A percentile compares a stretch with the other conserved stretches of the same genome.
phyloP scores from a whole-genome alignment of 2,888 invertebrate species.

The Siphonodentalium dalli region DNA sequence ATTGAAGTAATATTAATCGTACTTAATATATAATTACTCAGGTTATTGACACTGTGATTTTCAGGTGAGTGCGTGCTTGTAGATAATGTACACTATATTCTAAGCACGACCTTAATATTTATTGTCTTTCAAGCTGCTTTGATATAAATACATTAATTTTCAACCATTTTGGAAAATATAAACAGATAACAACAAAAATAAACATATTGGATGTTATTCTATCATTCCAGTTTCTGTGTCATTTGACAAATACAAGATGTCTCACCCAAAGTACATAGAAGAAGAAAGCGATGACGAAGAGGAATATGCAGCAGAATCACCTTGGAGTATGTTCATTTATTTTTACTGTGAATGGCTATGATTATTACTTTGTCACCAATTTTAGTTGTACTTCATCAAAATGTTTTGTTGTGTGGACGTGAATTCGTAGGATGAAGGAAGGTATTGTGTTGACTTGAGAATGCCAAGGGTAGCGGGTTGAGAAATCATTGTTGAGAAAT shows the following conservation, averaged over 20 bases:
- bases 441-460: conserved; percentile 30
- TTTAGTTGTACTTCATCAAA: too few species aligned
- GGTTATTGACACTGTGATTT: too few species aligned
- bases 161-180: neutral
- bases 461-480: conserved; percentile 35
- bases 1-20: too few species aligned
- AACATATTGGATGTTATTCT: conserved; percentile 5
- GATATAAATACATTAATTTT: neutral
- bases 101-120: neutral
- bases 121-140: neutral
- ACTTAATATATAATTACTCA: too few species aligned
- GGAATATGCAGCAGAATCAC: conserved; percentile 28
- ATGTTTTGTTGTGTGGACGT: too few species aligned
- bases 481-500: neutral
- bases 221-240: conserved; percentile 55
- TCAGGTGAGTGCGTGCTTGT: too few species aligned
- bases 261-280: conserved; percentile 48
- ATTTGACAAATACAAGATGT: conserved; percentile 57
- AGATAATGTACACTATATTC: too few species aligned
- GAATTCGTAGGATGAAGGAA: too few species aligned
- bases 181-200: neutral
- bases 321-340: too few species aligned
- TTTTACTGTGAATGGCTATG: too few species aligned
- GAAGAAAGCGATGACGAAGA: conserved; percentile 48
- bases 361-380: too few species aligned